phyloP scores from a whole-genome alignment of 2,113 vertebrate genomes.

The Scartelaos histophorus region DNA sequence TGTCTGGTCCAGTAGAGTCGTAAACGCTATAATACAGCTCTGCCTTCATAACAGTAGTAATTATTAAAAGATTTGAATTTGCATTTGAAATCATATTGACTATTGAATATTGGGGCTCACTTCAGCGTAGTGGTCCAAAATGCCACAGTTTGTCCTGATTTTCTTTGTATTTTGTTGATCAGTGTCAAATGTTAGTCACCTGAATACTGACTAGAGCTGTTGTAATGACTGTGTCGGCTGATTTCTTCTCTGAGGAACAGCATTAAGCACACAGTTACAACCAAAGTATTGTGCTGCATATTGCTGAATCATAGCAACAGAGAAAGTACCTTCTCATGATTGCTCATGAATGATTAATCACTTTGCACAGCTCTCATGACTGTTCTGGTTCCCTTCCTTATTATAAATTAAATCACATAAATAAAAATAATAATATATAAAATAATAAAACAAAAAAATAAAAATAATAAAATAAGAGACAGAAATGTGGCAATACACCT shows the following conservation, averaged over 20 bases:
- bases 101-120: slow-evolving; percentile 70
- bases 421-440: too few relatives aligned
- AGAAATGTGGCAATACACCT: too few relatives aligned
- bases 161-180: not conserved
- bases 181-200: not conserved
- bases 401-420: not conserved
- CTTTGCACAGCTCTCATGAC: not conserved
- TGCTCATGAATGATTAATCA: slow-evolving; percentile 53
- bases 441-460: too few relatives aligned
- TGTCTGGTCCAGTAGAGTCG: too few relatives aligned
- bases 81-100: not conserved
- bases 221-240: not conserved
- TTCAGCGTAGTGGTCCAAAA: slow-evolving; percentile 89
- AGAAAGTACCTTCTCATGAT: slow-evolving; percentile 36
- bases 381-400: not conserved
- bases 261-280: not conserved
- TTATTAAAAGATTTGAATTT: not conserved
- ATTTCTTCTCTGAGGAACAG: not conserved
- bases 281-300: not conserved
- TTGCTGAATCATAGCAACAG: not conserved
- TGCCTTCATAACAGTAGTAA: not conserved
- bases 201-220: not conserved
- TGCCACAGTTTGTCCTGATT: not conserved
- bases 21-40: too few relatives aligned
- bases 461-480: too few relatives aligned